Evolutionary conservation across 2,113 vertebrate genomes (phyloP), one percentile per base, ranked within the genome.

Genomic region (Pterocles orientalis): DNA sequence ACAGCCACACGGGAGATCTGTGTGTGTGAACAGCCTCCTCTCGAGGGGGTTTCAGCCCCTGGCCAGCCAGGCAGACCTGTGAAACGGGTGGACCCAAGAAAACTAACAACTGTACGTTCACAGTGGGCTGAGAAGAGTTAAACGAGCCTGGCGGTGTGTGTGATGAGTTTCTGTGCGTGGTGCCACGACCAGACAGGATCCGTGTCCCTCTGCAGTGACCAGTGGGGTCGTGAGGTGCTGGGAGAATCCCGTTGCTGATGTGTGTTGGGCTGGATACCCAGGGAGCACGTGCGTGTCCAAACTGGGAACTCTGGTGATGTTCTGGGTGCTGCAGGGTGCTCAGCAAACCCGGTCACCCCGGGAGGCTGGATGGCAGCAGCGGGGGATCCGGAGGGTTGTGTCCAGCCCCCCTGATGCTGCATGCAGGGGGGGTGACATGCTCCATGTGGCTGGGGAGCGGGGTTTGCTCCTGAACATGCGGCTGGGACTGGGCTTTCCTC

Each of bases 341-440:
- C 50, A 7, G 54, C 61, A 54, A 73, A 39, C 47, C 39, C n/a
- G 1, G 7, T n/a, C 45, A 33, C 41, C 6, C 47, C 17, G 12
- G 39, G n/a, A 41, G 39, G n/a, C 60, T n/a, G 5, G 4, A 54
- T 68, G 25, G 60, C 8, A 4, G 53, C 17, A 73, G 53, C 14
- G 1, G 3, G 39, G n/a, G 25, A 13, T 17, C 18, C 0, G 2
- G 39, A 14, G 29, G 50, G 16, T 16, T 23, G 18, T 41, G 9
- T 15, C 47, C 1, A 2, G 5, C 51, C 31, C 19, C 47, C 21
- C 14, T 1, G 2, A 18, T 0, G 5, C 28, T 9, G 12, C 12
- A 31, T 9, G 26, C 21, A 17, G 13, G 1, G 14, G 39, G 41
- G 10, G 14, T 20, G 0, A 0, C 50, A 26, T 8, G 23, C 36